A percentile compares a stretch with the other conserved stretches of the same genome.
These are phyloP conservation scores for Digitonthophagus gazella DNA, from an alignment of 2,888 invertebrate species.

Conservation along the genomic window DNA sequence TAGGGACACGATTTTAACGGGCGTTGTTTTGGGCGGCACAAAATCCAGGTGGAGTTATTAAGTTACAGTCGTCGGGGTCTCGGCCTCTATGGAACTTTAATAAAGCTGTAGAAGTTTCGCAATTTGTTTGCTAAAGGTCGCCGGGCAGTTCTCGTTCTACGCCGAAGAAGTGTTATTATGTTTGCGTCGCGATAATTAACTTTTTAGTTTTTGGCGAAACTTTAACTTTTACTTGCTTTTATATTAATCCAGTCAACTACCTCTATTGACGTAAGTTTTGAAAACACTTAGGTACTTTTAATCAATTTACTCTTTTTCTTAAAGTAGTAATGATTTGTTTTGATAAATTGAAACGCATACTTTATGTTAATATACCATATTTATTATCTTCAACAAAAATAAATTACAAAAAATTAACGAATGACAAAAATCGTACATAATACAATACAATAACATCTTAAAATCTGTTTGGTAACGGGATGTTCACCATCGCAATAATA, in stretches of 20 bases:
- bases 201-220: slow-evolving; percentile 3
- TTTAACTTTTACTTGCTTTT: background rate
- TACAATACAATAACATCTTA: slow-evolving; percentile 29
- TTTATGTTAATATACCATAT: slow-evolving; percentile 5
- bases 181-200: slow-evolving; percentile 6
- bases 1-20: slow-evolving; percentile 11
- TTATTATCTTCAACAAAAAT: slow-evolving; percentile 17
- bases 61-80: slow-evolving; percentile 9
- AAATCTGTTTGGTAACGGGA: slow-evolving; percentile 34
- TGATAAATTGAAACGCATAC: background rate
- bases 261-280: too few species aligned
- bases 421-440: slow-evolving; percentile 4
- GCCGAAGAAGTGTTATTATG: slow-evolving; percentile 3
- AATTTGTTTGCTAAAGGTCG: slow-evolving; percentile 11
- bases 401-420: background rate
- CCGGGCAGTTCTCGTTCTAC: background rate
- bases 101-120: slow-evolving; percentile 14
- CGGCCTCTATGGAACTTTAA: slow-evolving; percentile 9
- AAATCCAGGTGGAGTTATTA: slow-evolving; percentile 17
- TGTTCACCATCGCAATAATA: slow-evolving; percentile 32
- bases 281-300: too few species aligned
- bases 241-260: background rate
- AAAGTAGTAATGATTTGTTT: too few species aligned
- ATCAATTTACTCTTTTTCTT: too few species aligned
- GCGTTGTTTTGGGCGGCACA: slow-evolving; percentile 9